Percentiles rank a stretch among this genome's conserved stretches.
These are phyloP conservation scores for Apamea epomidion DNA, from an alignment of 2,888 invertebrate species.

Conservation along the genomic window DNA sequence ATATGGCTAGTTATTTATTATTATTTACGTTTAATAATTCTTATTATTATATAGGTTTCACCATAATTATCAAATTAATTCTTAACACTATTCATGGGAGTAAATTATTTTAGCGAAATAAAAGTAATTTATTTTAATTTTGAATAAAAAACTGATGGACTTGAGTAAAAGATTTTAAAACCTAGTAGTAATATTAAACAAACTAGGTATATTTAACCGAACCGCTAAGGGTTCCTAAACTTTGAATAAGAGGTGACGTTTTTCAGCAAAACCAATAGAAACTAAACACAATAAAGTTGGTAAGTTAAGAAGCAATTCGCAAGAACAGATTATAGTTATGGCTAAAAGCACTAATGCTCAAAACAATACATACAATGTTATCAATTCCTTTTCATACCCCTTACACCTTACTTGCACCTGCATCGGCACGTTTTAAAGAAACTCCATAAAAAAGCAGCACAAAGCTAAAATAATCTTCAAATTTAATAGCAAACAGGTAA, in stretches of 20 bases:
- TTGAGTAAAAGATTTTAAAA: background rate
- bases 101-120: background rate
- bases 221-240: no score
- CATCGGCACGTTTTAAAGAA: background rate
- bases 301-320: background rate
- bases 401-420: background rate
- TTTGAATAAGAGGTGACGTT: background rate
- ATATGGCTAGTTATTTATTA: background rate
- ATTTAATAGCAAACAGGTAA: conserved; percentile 63
- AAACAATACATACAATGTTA: background rate
- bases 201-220: background rate
- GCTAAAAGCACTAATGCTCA: background rate
- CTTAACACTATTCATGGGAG: no score
- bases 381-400: background rate
- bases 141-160: background rate
- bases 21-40: background rate
- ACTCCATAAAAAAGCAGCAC: conserved; percentile 16
- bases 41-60: background rate
- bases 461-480: conserved; percentile 53
- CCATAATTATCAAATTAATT: background rate
- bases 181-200: no score
- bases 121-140: background rate
- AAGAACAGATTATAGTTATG: background rate
- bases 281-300: no score
- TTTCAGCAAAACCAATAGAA: background rate